phyloP scores from a whole-genome alignment of 1,140 invertebrate genomes.

The Camponotus floridanus region DNA sequence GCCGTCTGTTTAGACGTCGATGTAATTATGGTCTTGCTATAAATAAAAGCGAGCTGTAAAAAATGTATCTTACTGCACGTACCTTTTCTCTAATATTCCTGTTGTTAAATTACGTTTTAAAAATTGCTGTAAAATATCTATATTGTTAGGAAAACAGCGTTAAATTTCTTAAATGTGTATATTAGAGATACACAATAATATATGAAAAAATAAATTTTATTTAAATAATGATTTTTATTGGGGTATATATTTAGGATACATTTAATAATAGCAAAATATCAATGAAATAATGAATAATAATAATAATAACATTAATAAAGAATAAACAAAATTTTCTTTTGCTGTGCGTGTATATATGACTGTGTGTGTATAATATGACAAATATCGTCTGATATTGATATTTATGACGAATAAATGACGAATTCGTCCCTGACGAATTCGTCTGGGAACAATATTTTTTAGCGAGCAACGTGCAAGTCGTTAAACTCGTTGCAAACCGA shows the following conservation, averaged over 20 bases:
- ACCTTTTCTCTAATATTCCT: neutral
- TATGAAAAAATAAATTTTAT: slow-evolving; percentile 1
- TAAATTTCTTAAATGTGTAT: neutral
- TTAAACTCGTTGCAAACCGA: slow-evolving; percentile 58
- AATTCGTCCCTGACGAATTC: slow-evolving; percentile 9
- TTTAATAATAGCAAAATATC: neutral
- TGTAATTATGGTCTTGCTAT: slow-evolving; percentile 43
- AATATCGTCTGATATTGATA: neutral
- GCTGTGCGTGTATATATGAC: neutral
- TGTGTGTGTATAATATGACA: too few species aligned
- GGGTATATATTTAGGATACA: neutral
- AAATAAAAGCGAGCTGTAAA: slow-evolving; percentile 35
- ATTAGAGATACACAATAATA: neutral
- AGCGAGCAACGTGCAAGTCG: slow-evolving; percentile 35
- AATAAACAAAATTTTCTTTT: slow-evolving; percentile 4
- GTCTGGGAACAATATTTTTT: slow-evolving; percentile 36
- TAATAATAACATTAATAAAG: slow-evolving; percentile 16
- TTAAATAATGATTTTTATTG: neutral
- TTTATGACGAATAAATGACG: neutral
- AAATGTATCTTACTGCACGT: neutral
- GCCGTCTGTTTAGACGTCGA: slow-evolving; percentile 22
- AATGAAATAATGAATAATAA: neutral
- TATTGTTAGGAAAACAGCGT: neutral
- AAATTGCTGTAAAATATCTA: neutral
- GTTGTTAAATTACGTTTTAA: neutral